Evolutionary conservation across 2,113 vertebrate genomes (phyloP).

Genomic region (Thunnus maccoyii): DNA sequence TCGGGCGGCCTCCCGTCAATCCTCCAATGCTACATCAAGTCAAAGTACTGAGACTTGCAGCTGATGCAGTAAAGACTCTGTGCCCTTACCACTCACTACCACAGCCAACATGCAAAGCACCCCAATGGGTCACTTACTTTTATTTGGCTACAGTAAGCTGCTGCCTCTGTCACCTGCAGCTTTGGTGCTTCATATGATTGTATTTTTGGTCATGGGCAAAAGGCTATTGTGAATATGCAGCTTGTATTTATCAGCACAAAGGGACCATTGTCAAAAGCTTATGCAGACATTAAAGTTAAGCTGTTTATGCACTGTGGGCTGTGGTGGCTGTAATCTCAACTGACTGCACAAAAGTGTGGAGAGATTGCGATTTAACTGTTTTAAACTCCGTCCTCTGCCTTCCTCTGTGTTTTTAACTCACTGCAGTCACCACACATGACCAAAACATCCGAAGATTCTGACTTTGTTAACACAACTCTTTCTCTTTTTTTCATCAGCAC

Average conservation of each 20-base stretch:
- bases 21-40: conserved; percentile 75
- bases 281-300: conserved; percentile 64
- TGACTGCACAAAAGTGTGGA: conserved; percentile 47
- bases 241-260: conserved; percentile 63
- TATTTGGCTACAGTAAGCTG: conserved; percentile 56
- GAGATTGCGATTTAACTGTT: conserved; percentile 43
- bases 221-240: conserved; percentile 54
- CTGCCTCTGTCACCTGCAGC: conserved; percentile 60
- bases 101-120: conserved; percentile 68
- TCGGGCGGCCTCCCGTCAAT: conserved; percentile 74
- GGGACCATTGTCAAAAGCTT: conserved; percentile 59
- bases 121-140: conserved; percentile 59
- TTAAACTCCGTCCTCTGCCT: conserved; percentile 20
- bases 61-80: conserved; percentile 64
- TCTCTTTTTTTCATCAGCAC: not conserved
- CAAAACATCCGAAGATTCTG: not conserved
- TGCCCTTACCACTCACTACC: conserved; percentile 60
- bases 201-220: conserved; percentile 42
- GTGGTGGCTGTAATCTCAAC: conserved; percentile 48
- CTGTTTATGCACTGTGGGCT: conserved; percentile 59
- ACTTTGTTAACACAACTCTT: not conserved
- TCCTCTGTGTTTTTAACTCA: not conserved
- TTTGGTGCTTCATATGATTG: conserved; percentile 50
- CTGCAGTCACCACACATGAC: not conserved
- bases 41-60: conserved; percentile 77